Base-by-base conservation (phyloP, 1,140 invertebrate genomes). In the Sogatella furcifera region DNA sequence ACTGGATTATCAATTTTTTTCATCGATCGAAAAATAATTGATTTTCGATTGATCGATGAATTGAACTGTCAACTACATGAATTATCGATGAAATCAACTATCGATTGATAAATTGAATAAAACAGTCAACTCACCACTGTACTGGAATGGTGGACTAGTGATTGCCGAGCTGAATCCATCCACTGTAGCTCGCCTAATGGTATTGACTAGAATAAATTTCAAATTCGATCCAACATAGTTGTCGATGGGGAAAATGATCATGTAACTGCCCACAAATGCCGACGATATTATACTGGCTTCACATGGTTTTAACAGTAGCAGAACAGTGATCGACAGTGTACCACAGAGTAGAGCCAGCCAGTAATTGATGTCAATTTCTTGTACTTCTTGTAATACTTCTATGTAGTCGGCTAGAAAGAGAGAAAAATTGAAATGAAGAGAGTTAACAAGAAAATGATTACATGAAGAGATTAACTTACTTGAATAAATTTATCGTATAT, bases 141-240 rank as follows among this genome's bases (percentile, higher is more conserved):
- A 69, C 68, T 85, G 77, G 69, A 77, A 81, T 0, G 85, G 84
- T 28, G 81, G 80, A 61, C 79, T 72, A 11, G 85, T 70, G 15
- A 81, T 72, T 13, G 83, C 84, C 10, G 73, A 69, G 42, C 78
- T 75, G 67, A 86, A 89, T 49, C 76, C 71, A 0, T 71, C 59
- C 14, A 83, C 77, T 0, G 77, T 78, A 6, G 78, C 76, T 58
- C 85, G 73, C 64, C 84, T 72, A 9, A 86, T 68, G 0, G 77
- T 73, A 67, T 88, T 89, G 11, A 89, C 76, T 1, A 87, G 62
- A 44, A 89, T 85, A 67, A 84, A 89, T 67, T 83, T 84, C 43
- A 89, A 69, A 71, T 79, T 81, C 13, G 80, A 80, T 9, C 81
- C 82, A 59, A 79, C 57, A 64, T 79, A 85, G 65, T 81, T 80